Conservation (phyloP, 2,797 vertebrate genomes). For the Echiichthys vipera region DNA sequence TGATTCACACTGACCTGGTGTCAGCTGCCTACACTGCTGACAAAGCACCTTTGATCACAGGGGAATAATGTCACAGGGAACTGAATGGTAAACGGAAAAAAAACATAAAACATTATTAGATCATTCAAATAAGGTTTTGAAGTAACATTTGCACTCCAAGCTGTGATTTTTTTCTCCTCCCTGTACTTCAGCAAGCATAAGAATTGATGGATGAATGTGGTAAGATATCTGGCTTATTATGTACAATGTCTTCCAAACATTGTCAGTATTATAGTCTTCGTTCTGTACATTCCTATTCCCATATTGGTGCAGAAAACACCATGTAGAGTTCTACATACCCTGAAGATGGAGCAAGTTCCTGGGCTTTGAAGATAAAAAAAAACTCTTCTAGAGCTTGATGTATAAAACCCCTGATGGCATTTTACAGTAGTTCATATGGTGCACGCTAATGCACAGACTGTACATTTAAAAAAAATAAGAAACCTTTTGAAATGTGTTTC, state of each 20-base stretch:
- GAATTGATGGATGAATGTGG: neutral
- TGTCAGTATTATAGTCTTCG: neutral
- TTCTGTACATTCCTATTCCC: neutral
- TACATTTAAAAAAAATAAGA: constrained; percentile 1
- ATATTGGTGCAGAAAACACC: neutral
- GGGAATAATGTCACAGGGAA: constrained; percentile 40
- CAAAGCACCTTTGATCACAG: constrained; percentile 66
- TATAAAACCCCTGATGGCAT: constrained; percentile 12
- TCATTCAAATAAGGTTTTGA: constrained; percentile 26
- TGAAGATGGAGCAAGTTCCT: constrained; percentile 23
- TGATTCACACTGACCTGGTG: constrained; percentile 65
- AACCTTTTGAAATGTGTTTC: constrained; percentile 6
- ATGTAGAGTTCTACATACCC: constrained; percentile 18
- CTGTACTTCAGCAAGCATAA: neutral
- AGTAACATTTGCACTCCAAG: neutral
- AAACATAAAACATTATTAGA: constrained; percentile 6
- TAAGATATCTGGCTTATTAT: neutral
- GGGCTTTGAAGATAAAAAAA: constrained; percentile 47
- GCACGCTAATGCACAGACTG: neutral
- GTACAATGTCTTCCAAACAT: neutral
- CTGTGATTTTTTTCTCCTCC: too few relatives aligned
- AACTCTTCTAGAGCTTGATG: constrained; percentile 9
- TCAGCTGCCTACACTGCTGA: constrained; percentile 70
- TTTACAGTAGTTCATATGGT: constrained; percentile 29
- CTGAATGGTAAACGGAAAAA: neutral